These are phyloP conservation scores for Melanerpes aurifrons DNA, from an alignment of 2,113 vertebrate genomes.

Conservation along the genomic window DNA sequence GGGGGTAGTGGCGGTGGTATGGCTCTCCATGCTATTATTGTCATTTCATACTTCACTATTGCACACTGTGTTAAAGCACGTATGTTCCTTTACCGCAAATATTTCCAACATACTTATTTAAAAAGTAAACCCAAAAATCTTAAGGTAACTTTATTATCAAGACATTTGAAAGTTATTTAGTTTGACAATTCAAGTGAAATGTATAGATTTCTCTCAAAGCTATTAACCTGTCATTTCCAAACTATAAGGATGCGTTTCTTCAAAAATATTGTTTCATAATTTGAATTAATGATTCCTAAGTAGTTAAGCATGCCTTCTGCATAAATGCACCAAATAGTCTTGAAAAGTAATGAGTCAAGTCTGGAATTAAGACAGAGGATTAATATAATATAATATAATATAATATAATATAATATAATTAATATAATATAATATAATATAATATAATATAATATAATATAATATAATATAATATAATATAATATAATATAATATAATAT, in stretches of 20 bases:
- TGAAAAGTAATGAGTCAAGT: not conserved
- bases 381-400: not conserved
- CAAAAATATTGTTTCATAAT: not conserved
- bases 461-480: too few species aligned
- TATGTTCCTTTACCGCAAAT: not conserved
- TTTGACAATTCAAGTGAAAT: not conserved
- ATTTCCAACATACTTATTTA: not conserved
- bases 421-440: too few species aligned
- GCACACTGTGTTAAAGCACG: not conserved
- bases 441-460: too few species aligned
- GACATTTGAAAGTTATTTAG: not conserved
- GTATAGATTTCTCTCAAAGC: not conserved
- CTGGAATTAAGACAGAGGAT: not conserved
- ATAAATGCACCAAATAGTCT: not conserved
- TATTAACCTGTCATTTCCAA: not conserved
- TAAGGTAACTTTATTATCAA: not conserved
- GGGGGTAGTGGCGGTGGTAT: fast-evolving
- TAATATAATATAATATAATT: too few species aligned
- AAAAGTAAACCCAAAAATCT: not conserved
- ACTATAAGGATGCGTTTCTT: not conserved
- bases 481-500: not conserved
- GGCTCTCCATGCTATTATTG: not conserved
- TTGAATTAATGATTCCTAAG: not conserved
- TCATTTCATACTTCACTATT: not conserved
- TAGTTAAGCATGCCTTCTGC: not conserved